phyloP scores from a whole-genome alignment of 2,797 vertebrate genomes.

The Etheostoma perlongum region DNA sequence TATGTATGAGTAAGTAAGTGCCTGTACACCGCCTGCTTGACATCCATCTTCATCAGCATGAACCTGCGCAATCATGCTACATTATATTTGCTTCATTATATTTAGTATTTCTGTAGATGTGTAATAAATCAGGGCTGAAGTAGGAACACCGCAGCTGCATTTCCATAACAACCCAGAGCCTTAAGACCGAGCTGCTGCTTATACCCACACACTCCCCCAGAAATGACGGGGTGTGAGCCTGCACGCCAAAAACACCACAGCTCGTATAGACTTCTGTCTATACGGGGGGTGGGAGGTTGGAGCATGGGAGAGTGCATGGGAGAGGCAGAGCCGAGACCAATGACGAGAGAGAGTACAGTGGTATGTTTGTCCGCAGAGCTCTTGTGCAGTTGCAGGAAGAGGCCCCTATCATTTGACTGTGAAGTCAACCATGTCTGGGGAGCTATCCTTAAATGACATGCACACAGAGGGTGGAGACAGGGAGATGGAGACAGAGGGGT shows the following conservation, averaged over 20 bases:
- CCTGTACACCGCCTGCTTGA: slow-evolving; percentile 15
- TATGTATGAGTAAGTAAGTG: slow-evolving; percentile 7
- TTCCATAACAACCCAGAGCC: slow-evolving; percentile 47
- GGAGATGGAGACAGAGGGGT: slow-evolving; percentile 11
- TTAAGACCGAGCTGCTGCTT: slow-evolving; percentile 7
- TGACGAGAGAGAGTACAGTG: slow-evolving; percentile 58
- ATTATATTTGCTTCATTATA: slow-evolving; percentile 15
- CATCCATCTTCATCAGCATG: slow-evolving; percentile 16
- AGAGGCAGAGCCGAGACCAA: slow-evolving; percentile 22
- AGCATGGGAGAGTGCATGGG: slow-evolving; percentile 25
- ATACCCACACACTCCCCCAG: slow-evolving; percentile 37
- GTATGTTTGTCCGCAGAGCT: slow-evolving; percentile 55
- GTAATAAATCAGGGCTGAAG: slow-evolving; percentile 28
- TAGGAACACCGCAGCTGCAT: slow-evolving; percentile 49
- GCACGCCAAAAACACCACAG: slow-evolving; percentile 9
- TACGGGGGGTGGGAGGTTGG: background rate
- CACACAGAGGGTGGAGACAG: slow-evolving; percentile 32
- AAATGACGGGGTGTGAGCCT: slow-evolving; percentile 42
- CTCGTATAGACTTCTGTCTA: slow-evolving; percentile 8
- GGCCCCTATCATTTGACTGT: slow-evolving; percentile 71
- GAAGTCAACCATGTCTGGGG: slow-evolving; percentile 56
- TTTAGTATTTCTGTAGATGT: slow-evolving; percentile 21
- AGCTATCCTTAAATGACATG: slow-evolving; percentile 72
- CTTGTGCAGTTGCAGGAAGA: slow-evolving; percentile 49
- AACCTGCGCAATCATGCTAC: background rate